Evolutionary conservation across 2,797 vertebrate genomes (phyloP), one percentile per base, ranked within the genome.

Genomic region (Meriones psammophilus): DNA sequence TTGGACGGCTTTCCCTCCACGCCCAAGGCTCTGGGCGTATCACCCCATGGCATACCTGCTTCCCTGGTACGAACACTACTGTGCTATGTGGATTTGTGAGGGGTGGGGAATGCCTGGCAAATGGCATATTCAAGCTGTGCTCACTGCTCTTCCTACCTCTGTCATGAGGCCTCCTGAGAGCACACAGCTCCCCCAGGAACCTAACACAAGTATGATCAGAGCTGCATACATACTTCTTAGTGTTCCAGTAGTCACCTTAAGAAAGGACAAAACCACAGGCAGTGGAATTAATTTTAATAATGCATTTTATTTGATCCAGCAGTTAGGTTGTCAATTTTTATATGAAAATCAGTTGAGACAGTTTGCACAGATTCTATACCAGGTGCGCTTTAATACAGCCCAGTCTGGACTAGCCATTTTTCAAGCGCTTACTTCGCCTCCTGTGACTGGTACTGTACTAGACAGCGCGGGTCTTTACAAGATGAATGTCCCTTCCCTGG

Each of bases 191-290:
- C 0, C 84, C 60, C 36, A 0, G 8, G 3, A 18, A 7, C 85
- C 56, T 64, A 10, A n/a, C 50, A 46, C 73, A 60, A 9, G 0
- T 89, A 20, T 73, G 83, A 74, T 14, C 3, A n/a, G 74, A 85
- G 39, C 24, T 15, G 4, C 8, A n/a, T 9, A 0, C 50, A 4
- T 79, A 71, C 78, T 95, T 91, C 89, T 73, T 28, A 66, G 78
- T 68, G 92, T 95, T 33, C 66, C 80, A 77, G 8, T 14, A 80
- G 26, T 33, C 33, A 78, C 33, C 42, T 88, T 73, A 89, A 92
- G 73, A 92, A 86, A 92, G 8, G 39, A 64, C 73, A 66, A n/a
- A 77, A 46, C 39, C 73, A 77, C 60, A 78, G 12, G 58, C 9
- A 42, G 17, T 77, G 6, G 50, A 80, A 64, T 77, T 88, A 30